Evolutionary conservation across 2,888 invertebrate species (phyloP).

Genomic region (Caenorhabditis sp.): DNA sequence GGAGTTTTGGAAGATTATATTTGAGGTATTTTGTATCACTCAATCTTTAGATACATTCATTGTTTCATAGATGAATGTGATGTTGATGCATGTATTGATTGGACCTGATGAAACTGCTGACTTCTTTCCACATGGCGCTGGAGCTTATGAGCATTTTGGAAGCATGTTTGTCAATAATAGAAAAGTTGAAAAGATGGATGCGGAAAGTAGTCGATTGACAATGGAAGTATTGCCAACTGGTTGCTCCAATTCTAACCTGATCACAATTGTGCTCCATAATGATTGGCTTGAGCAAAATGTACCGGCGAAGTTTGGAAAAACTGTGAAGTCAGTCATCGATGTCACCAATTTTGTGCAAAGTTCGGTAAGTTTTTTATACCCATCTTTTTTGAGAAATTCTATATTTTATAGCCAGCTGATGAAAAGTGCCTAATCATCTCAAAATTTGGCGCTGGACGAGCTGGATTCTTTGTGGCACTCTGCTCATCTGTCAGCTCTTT

Average conservation of each 20-base stretch:
- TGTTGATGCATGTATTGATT: conserved; percentile 29
- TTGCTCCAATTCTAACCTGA: conserved; percentile 23
- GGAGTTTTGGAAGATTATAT: conserved; percentile 32
- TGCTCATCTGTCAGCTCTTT: conserved; percentile 17
- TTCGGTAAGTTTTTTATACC: conserved; percentile 3
- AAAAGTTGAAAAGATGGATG: conserved; percentile 32
- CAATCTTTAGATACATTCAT: too few species aligned
- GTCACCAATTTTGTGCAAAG: conserved; percentile 30
- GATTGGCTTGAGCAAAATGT: conserved; percentile 30
- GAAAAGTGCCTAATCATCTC: conserved; percentile 30
- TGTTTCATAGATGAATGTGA: conserved; percentile 4
- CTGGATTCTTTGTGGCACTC: conserved; percentile 26
- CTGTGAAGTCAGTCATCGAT: conserved; percentile 31
- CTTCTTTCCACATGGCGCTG: conserved; percentile 20
- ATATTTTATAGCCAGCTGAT: not conserved
- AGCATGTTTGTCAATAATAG: conserved; percentile 36
- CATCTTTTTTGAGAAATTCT: not conserved
- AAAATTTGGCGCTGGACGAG: conserved; percentile 23
- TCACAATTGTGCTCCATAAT: conserved; percentile 12
- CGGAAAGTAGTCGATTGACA: conserved; percentile 15
- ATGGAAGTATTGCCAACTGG: conserved; percentile 32
- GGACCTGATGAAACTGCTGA: conserved; percentile 20
- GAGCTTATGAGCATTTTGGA: conserved; percentile 21
- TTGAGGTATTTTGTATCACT: conserved; percentile 3
- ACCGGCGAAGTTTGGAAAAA: conserved; percentile 33